Base-by-base conservation (phyloP, 2,888 invertebrate species). In the Odontomyia ornata region DNA sequence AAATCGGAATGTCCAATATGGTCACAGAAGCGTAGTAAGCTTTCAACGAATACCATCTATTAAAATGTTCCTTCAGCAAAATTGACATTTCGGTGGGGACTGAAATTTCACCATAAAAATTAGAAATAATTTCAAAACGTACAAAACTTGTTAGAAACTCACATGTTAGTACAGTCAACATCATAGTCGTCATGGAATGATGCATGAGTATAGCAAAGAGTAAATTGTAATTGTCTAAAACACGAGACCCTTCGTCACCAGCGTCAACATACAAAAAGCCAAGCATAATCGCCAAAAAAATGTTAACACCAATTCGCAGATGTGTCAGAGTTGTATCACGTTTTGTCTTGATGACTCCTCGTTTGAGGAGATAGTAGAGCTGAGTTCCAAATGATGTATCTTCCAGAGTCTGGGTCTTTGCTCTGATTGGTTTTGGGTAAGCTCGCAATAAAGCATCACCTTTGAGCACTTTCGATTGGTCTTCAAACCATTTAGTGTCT, bases 151-250 rank as follows among this genome's bases (percentile, higher is more conserved):
- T 21, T 1, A 36, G 47, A 11, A 23, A 89, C 93, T 90, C 87
- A 95, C 95, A 95, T 13, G 95, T 95, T 43, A 95, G 89, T 79
- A 95, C 93, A 0, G 95, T 95, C 23, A 95, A 88, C 95, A 95
- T 95, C 94, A 95, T 95, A 0, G 95, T 93, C 1, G 94, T 93
- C 93, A 95, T 94, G 89, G 95, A 96, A 82, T 96, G 93, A 86
- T 98, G 97, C 89, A 98, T 94, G 78, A 97, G 89, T 81, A 96
- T 94, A 43, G 96, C 94, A 86, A 98, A 98, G 11, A 97, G 88
- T 78, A 96, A 90, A 87, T 95, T 95, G 82, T 95, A 95, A 85
- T 95, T 95, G 82, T 94, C 93, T 71, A 95, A 82, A 0, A 95
- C 93, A 80, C 93, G 88, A 0, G 92, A 91, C 0, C 94, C 95